Evolutionary conservation across 2,888 invertebrate genomes (phyloP).

Genomic region (Coecobrya sp.): DNA sequence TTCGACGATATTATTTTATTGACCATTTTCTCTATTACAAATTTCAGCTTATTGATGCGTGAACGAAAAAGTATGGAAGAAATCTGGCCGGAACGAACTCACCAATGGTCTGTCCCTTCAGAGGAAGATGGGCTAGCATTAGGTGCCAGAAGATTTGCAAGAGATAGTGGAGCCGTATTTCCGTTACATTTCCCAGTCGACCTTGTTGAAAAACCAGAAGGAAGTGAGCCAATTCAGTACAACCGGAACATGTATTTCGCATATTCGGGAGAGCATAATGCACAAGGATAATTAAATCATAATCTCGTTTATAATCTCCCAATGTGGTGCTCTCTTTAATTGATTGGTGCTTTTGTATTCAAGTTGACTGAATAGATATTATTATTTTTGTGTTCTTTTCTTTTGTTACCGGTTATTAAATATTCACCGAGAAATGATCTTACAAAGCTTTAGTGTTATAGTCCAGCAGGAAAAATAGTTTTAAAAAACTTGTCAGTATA

Average conservation of each 20-base stretch:
- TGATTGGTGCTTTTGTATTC: slow-evolving; percentile 18
- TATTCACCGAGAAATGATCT: not conserved
- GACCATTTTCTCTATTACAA: not conserved
- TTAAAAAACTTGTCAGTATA: no score
- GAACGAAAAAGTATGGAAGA: slow-evolving; percentile 78
- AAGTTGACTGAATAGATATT: slow-evolving; percentile 13
- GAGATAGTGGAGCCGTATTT: slow-evolving; percentile 57
- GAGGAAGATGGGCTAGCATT: not conserved
- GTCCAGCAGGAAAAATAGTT: no score
- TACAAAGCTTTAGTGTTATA: no score
- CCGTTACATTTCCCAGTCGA: slow-evolving; percentile 43
- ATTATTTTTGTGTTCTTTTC: slow-evolving; percentile 26
- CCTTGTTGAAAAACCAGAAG: not conserved
- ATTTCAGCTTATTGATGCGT: slow-evolving; percentile 78
- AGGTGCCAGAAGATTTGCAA: not conserved
- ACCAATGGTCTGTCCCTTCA: slow-evolving; percentile 75
- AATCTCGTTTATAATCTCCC: not conserved
- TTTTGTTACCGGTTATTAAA: not conserved
- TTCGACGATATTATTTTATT: no score
- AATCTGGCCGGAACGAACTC: slow-evolving; percentile 79
- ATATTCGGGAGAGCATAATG: not conserved
- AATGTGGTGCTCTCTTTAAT: slow-evolving; percentile 16
- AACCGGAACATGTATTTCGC: slow-evolving; percentile 36
- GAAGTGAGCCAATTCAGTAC: not conserved
- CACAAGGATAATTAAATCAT: not conserved